Conservation (phyloP, 1,140 invertebrate genomes). For the Arion vulgaris region DNA sequence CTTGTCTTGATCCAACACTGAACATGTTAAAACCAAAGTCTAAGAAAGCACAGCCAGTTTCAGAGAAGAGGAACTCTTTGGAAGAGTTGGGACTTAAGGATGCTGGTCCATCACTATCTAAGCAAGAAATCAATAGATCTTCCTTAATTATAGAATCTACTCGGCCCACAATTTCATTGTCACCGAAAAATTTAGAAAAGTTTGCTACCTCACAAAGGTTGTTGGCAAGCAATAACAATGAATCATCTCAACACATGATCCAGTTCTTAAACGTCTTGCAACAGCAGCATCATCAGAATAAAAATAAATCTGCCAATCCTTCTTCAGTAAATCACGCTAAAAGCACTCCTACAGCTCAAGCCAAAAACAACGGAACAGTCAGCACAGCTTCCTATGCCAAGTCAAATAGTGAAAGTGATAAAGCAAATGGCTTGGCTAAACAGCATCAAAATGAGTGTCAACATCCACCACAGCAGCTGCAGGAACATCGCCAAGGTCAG, state of each 20-base stretch:
- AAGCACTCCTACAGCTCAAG: neutral
- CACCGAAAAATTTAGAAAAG: slow-evolving; percentile 10
- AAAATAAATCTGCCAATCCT: slow-evolving; percentile 17
- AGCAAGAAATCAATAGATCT: slow-evolving; percentile 34
- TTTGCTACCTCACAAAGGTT: slow-evolving; percentile 12
- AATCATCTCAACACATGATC: slow-evolving; percentile 4
- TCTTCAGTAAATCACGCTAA: neutral
- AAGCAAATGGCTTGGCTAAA: neutral
- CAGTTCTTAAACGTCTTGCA: slow-evolving; percentile 8
- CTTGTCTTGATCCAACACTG: neutral
- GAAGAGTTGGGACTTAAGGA: neutral
- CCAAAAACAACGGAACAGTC: slow-evolving; percentile 2
- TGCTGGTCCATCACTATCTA: neutral
- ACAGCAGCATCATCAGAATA: slow-evolving; percentile 4
- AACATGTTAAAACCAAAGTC: slow-evolving; percentile 16
- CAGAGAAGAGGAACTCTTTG: neutral
- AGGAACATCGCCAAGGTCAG: neutral
- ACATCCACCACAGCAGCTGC: neutral
- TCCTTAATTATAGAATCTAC: slow-evolving; percentile 36
- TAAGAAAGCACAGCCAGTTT: neutral
- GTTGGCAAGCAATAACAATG: neutral
- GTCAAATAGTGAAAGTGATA: neutral
- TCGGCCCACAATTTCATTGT: slow-evolving; percentile 16
- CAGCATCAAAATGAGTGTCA: slow-evolving; percentile 13
- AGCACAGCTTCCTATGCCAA: neutral